Percentiles rank a stretch among this genome's conserved stretches.
phyloP scores from a whole-genome alignment of 2,113 vertebrate genomes.

The human region DNA sequence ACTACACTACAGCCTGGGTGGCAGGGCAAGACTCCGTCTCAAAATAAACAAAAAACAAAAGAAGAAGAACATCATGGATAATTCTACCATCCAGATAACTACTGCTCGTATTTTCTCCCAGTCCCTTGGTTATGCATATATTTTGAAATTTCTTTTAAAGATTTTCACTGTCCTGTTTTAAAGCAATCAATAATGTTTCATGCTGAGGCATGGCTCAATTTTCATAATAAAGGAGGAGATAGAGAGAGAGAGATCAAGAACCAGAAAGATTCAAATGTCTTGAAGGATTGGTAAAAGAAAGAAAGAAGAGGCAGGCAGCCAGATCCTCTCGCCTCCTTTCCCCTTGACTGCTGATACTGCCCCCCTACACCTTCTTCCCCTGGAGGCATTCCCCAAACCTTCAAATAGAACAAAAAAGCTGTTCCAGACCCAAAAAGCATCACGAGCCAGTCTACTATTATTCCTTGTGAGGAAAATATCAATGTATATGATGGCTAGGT shows the following conservation, averaged over 20 bases:
- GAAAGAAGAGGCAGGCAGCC: background rate
- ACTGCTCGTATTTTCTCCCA: background rate
- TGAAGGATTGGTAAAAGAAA: too few relatives aligned
- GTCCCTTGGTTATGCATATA: background rate
- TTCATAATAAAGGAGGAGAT: background rate
- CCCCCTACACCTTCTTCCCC: background rate
- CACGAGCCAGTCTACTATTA: background rate
- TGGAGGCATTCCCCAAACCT: background rate
- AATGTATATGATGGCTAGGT: background rate
- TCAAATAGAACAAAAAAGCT: background rate
- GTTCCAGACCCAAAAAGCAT: background rate
- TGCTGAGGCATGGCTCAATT: background rate
- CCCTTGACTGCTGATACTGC: background rate
- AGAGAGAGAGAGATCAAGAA: background rate
- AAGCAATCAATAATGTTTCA: background rate
- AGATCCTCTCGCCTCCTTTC: background rate
- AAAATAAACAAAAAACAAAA: too few relatives aligned
- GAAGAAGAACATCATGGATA: slow-evolving; percentile 29
- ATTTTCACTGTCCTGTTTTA: slow-evolving; percentile 39
- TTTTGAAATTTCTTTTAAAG: slow-evolving; percentile 12
- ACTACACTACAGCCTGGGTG: too few relatives aligned
- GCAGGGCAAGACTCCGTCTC: too few relatives aligned
- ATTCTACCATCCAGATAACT: background rate
- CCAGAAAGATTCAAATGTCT: background rate
- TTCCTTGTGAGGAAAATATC: background rate